Base-by-base conservation (phyloP, 2,797 vertebrate species). In the Alauda arvensis region DNA sequence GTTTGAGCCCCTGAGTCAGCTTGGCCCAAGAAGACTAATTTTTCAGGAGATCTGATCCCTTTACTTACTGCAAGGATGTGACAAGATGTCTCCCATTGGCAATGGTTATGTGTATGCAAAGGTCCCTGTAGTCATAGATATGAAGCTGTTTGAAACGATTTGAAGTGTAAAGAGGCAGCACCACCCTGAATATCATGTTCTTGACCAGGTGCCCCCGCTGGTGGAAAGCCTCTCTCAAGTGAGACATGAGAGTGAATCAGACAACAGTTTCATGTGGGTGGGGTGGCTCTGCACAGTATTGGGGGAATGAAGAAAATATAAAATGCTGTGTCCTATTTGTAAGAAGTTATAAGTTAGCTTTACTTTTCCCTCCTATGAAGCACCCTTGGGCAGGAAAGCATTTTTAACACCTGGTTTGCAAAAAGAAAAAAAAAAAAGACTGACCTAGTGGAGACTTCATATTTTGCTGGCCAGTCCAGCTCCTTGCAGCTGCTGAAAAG, bases 41-140 rank as follows among this genome's bases (percentile, higher is more conserved):
- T 95, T 95, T 80, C 89, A 89, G 84, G 56, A 89, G 84, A 82
- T 83, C 65, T 62, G 83, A 68, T 84, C 68, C 75, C 66, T 82
- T 19, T 83, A 31, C 61, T 87, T 77, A n/a, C 43, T 77, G 59
- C 62, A 60, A 84, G 85, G 81, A 33, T 75, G 66, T 92, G 88
- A 91, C 80, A 84, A 59, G 77, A 83, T 24, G 43, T 89, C 82
- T 93, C 81, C 72, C 77, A 86, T 9, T 87, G 89, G 75, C 90
- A 86, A 82, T 77, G 66, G 55, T 63, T 81, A 51, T 43, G 79
- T 74, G 78, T 85, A 31, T n/a, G 55, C 2, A 4, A 85, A 94
- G 80, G 80, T 84, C 71, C 31, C 55, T 60, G 77, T 69, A 91
- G 77, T 68, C 87, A 89, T 37, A 89, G 86, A 81, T 85, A 69